Conservation (phyloP, 2,797 vertebrate species). For the Gallinago solitaria region DNA sequence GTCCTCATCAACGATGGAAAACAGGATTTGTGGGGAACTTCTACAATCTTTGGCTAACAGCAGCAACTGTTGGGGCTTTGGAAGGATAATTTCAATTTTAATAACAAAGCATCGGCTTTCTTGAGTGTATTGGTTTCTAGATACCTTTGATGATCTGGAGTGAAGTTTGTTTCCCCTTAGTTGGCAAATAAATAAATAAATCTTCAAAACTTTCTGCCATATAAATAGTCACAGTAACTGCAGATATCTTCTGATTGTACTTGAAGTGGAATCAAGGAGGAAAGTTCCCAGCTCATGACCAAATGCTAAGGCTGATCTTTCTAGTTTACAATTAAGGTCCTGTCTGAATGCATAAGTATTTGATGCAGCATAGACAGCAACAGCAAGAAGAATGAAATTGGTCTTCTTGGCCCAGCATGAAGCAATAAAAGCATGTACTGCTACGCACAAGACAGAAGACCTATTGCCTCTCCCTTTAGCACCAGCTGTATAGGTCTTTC, state of each 20-base stretch:
- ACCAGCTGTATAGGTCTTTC: background rate
- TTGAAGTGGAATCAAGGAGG: background rate
- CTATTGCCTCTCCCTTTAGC: background rate
- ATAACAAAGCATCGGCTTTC: background rate
- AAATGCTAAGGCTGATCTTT: background rate
- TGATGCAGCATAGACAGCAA: background rate
- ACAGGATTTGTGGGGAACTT: background rate
- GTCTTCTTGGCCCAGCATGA: background rate
- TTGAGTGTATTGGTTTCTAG: background rate
- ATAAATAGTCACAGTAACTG: background rate
- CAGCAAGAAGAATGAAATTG: background rate
- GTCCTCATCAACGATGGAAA: background rate
- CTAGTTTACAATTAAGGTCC: background rate
- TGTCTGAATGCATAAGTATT: background rate
- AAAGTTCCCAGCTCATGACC: background rate
- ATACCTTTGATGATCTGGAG: background rate
- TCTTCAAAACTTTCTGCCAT: background rate
- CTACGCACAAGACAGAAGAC: background rate
- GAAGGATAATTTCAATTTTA: background rate
- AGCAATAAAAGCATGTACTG: background rate
- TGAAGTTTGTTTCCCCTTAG: background rate
- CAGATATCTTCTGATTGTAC: background rate
- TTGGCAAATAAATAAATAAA: background rate
- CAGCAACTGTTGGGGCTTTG: background rate
- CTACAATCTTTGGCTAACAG: background rate